Evolutionary conservation across 35 echinoderm and acorn worm genomes (phyloP).

Genomic region (Acanthaster planci): DNA sequence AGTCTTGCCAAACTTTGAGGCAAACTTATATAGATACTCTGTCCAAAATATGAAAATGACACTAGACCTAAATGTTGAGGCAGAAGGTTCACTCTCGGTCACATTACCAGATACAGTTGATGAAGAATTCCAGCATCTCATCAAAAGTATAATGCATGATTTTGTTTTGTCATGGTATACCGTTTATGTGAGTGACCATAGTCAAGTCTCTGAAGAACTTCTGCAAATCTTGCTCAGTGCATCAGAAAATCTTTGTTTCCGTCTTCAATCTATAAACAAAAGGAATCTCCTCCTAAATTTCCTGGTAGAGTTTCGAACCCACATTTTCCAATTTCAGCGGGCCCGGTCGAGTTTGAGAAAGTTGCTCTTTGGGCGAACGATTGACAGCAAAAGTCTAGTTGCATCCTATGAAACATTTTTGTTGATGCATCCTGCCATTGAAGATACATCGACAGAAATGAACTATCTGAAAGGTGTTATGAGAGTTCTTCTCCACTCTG

Average conservation of each 20-base stretch:
- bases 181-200: conserved; percentile 5
- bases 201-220: background rate
- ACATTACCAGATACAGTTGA: background rate
- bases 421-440: background rate
- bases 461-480: background rate
- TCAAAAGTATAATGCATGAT: conserved; percentile 5
- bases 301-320: background rate
- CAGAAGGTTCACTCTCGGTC: too few relatives aligned
- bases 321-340: background rate
- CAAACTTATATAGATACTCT: background rate
- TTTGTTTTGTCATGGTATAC: conserved; percentile 6
- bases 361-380: background rate
- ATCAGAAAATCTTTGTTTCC: background rate
- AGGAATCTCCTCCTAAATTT: background rate
- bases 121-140: background rate
- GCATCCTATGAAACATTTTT: background rate
- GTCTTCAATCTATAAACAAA: background rate
- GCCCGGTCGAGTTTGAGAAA: conserved; percentile 11
- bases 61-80: too few relatives aligned
- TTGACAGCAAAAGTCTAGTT: background rate
- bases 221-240: background rate
- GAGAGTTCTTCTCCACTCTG: background rate
- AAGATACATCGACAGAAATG: background rate
- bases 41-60: too few relatives aligned
- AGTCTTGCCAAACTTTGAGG: background rate